Evolutionary conservation across 2,888 invertebrate genomes (phyloP), one percentile per base, ranked within the genome.

Genomic region (Drosophila emarginata): DNA sequence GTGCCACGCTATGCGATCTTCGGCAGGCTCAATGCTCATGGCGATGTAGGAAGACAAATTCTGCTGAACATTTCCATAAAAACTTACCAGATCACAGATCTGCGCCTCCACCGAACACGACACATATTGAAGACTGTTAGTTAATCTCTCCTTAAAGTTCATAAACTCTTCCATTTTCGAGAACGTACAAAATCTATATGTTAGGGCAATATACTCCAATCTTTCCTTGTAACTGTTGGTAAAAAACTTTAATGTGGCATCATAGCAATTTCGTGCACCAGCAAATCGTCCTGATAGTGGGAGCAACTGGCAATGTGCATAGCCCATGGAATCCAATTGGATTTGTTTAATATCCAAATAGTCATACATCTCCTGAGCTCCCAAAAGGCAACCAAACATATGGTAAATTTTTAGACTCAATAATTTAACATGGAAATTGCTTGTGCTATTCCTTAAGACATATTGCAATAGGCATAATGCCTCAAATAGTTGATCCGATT

Each of bases 141-240:
- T 95, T 69, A 98, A 92, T 57, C 96, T 94, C 80, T 95, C 95
- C 80, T 96, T 94, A 91, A 98, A 96, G 88, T 95, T 95, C 86
- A 96, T 95, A 90, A 99, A 96, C 91, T 98, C 98, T 79, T 96
- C 95, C 77, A 98, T 94, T 93, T 98, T 98, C 78, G 95, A 95
- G 93, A 98, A 98, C 52, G 98, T 97, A 11, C 98, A 98, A 92
- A 95, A 98, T 90, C 98, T 98, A 93, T 98, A 98, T 7, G 97
- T 96, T 88, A 96, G 95, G 26, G 97, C 96, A 61, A 98, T 93
- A 91, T 97, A 97, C 91, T 98, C 98, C 56, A 97, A 94, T 86
- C 97, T 96, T 92, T 98, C 98, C 92, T 96, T 97, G 83, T 96
- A 96, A 91, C 97, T 97, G 73, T 95, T 94, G 51, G 95, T 94